Conservation (phyloP, 1,140 invertebrate species). For the Pinna nobilis region DNA sequence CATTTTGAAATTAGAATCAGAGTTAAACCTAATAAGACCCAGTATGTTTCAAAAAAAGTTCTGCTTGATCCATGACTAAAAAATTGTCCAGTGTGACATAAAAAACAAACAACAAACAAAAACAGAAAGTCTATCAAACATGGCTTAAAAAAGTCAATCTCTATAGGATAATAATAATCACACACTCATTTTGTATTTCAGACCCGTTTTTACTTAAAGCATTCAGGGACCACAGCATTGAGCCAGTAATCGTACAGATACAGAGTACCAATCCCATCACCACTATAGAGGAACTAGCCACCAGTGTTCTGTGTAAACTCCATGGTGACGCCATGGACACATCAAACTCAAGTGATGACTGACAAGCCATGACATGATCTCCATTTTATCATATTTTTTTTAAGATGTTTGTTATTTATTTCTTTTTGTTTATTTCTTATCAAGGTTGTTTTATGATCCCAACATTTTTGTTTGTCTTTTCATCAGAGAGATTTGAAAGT, state of each 20-base stretch:
- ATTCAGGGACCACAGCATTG: slow-evolving; percentile 50
- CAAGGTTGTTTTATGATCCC: no score
- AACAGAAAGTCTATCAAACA: neutral
- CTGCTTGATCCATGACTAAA: neutral
- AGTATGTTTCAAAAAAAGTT: neutral
- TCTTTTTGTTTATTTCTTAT: no score
- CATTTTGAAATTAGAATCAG: neutral
- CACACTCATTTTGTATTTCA: slow-evolving; percentile 28
- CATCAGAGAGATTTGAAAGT: no score
- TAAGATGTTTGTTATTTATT: no score
- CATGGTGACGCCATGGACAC: slow-evolving; percentile 36
- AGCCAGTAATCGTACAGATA: slow-evolving; percentile 34
- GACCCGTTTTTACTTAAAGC: slow-evolving; percentile 49
- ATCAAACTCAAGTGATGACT: slow-evolving; percentile 42
- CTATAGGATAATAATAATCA: neutral
- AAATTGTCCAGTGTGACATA: no score
- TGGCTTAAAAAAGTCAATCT: neutral
- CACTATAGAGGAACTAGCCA: slow-evolving; percentile 49
- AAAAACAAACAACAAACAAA: neutral
- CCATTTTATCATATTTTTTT: no score
- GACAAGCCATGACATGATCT: neutral
- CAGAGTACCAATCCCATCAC: slow-evolving; percentile 9
- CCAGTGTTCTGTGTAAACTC: slow-evolving; percentile 36
- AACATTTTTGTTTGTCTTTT: no score
- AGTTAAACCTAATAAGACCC: neutral